Conservation (phyloP, 1,140 invertebrate genomes). For the Drosophila pseudoobscura region DNA sequence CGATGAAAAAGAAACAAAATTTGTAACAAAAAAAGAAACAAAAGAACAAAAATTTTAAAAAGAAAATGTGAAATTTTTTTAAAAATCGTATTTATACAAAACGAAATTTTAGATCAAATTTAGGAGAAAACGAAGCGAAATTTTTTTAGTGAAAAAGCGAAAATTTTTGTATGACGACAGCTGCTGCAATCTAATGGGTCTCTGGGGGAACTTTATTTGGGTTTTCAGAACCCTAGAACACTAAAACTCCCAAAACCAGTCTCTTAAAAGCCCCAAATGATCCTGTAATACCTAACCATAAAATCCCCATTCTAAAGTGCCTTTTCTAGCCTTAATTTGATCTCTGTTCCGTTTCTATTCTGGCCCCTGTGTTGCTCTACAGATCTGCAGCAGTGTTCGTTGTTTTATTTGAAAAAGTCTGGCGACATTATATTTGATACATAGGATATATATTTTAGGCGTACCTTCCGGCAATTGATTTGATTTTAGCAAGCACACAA, state of each 20-base stretch:
- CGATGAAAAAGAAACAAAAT: slow-evolving; percentile 60
- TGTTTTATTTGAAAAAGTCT: slow-evolving; percentile 54
- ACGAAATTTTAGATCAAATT: slow-evolving; percentile 72
- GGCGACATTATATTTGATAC: slow-evolving; percentile 40
- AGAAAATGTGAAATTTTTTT: slow-evolving; percentile 59
- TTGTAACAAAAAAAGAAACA: slow-evolving; percentile 42
- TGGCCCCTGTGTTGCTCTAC: not conserved
- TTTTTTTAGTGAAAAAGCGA: slow-evolving; percentile 40
- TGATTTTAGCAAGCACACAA: slow-evolving; percentile 51
- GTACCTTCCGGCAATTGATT: slow-evolving; percentile 62
- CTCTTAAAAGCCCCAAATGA: not conserved
- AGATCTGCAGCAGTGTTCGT: slow-evolving; percentile 49
- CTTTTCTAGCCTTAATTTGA: slow-evolving; percentile 76
- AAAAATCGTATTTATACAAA: slow-evolving; percentile 65
- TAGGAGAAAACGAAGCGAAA: slow-evolving; percentile 62
- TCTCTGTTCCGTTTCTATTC: slow-evolving; percentile 33
- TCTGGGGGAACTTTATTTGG: slow-evolving; percentile 23
- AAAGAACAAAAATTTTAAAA: slow-evolving; percentile 26
- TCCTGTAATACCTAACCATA: not conserved
- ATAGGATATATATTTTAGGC: slow-evolving; percentile 56
- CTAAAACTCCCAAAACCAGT: not conserved
- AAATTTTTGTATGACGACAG: slow-evolving; percentile 59
- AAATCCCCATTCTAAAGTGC: slow-evolving; percentile 66
- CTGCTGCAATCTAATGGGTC: slow-evolving; percentile 22
- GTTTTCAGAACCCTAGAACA: slow-evolving; percentile 11